phyloP scores from a whole-genome alignment of 2,797 vertebrate genomes.

The Lithobates sylvaticus region DNA sequence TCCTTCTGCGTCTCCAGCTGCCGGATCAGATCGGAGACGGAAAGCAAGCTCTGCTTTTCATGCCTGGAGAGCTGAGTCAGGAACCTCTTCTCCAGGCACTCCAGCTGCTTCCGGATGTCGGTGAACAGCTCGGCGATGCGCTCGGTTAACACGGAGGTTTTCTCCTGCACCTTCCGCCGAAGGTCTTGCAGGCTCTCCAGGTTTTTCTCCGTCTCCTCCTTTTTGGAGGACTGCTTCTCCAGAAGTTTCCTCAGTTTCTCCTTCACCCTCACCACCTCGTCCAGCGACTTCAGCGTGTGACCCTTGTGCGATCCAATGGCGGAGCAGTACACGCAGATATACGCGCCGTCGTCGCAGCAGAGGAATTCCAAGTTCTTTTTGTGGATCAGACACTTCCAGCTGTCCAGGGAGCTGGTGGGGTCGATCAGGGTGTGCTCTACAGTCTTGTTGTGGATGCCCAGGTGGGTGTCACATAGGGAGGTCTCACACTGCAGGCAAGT shows the following conservation, averaged over 20 bases:
- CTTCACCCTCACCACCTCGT: constrained; percentile 74
- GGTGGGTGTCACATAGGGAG: constrained; percentile 74
- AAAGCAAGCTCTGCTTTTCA: background rate
- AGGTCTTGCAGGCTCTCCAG: background rate
- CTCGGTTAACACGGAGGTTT: background rate
- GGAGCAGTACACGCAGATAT: constrained; percentile 73
- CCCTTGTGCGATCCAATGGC: constrained; percentile 70
- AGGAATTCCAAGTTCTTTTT: constrained; percentile 70
- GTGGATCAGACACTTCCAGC: constrained; percentile 69
- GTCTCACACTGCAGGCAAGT: constrained; percentile 77
- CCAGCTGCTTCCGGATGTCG: background rate
- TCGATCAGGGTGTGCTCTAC: constrained; percentile 69
- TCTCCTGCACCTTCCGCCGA: background rate
- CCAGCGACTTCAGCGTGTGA: constrained; percentile 76
- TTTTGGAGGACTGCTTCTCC: background rate
- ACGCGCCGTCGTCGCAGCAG: constrained; percentile 71
- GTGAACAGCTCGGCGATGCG: background rate
- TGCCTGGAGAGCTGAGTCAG: background rate
- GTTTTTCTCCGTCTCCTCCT: background rate
- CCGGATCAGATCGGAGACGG: background rate
- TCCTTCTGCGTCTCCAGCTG: constrained; percentile 13
- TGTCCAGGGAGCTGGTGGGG: constrained; percentile 38
- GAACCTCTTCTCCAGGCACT: background rate
- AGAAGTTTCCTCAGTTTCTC: constrained; percentile 4
- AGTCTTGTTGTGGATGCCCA: constrained; percentile 73